phyloP scores from a whole-genome alignment of 2,113 vertebrate genomes.

The Nestor notabilis region DNA sequence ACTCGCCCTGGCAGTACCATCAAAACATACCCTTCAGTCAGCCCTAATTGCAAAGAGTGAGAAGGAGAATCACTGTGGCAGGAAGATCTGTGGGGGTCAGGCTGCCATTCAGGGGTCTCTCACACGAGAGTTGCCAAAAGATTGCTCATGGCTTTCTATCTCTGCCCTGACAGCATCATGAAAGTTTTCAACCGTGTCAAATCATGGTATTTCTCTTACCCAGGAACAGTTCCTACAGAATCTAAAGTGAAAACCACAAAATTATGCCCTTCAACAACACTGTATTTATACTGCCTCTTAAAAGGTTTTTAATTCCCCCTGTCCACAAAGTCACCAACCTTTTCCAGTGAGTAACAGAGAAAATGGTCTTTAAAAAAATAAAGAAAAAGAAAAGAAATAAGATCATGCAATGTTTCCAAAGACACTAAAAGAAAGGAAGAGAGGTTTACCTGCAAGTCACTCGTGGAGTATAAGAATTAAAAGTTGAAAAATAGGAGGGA shows the following conservation, averaged over 20 bases:
- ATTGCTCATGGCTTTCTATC: background rate
- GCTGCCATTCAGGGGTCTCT: background rate
- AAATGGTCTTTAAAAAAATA: background rate
- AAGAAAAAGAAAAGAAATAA: background rate
- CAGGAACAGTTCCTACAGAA: background rate
- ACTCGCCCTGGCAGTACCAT: too few species aligned
- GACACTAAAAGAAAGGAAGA: background rate
- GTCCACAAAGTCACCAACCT: background rate
- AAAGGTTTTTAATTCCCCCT: background rate
- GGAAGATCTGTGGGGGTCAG: background rate
- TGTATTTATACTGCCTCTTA: background rate
- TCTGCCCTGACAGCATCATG: background rate
- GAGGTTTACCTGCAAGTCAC: slow-evolving; percentile 75
- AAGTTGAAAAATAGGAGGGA: slow-evolving; percentile 85
- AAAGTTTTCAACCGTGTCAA: background rate
- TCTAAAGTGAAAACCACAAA: slow-evolving; percentile 31
- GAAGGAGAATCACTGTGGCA: background rate
- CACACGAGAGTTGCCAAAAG: background rate
- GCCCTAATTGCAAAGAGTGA: background rate
- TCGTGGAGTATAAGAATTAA: slow-evolving; percentile 74
- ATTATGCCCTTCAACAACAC: background rate
- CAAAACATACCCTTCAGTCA: background rate
- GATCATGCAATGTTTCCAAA: background rate
- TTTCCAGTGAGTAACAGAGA: background rate
- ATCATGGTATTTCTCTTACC: background rate